Evolutionary conservation across 2,797 vertebrate species (phyloP), one percentile per base, ranked within the genome.

Genomic region (Rhabdophis nuchalis): DNA sequence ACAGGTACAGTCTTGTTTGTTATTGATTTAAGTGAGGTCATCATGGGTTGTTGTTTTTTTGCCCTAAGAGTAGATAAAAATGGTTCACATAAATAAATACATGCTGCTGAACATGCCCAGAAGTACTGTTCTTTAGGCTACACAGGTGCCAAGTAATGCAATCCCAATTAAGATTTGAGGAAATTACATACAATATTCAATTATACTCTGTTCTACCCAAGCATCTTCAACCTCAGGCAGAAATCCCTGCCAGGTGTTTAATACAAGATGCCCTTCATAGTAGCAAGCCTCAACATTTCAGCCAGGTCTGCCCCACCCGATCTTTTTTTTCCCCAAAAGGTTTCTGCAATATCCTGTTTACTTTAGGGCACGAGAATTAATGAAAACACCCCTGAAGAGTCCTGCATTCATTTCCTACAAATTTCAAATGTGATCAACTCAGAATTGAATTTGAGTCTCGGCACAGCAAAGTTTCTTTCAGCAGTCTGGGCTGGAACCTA

Each of bases 371-470:
- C 82, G 82, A 0, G 0, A 36, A 56, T n/a, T 77, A 93, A 87
- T 20, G 89, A 41, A 32, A 54, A 36, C 92, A 52, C 8, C 27
- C 50, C 77, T 41, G 88, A 27, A 72, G 0, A 27, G 0, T 41
- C 6, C 20, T 56, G 14, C 7, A 53, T 85, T 93, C 82, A 2
- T 94, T 93, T 94, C 61, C 87, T 93, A 86, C 91, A 95, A 94
- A 90, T 36, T 46, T 58, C 12, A 53, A 41, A 91, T 23, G 20
- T 20, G 91, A 20, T 87, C 87, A 92, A 88, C 58, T 91, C 86
- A 72, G 90, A 93, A 86, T 87, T 93, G 93, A 87, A 27, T 36
- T 64, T 94, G 91, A 90, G 88, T 93, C 93, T 93, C 72, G 92
- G 89, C 88, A 85, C 61, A 94, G 89, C 61, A 92, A 18, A 53